Evolutionary conservation across 2,888 invertebrate genomes (phyloP).

Genomic region (Meteorus cinctellus): DNA sequence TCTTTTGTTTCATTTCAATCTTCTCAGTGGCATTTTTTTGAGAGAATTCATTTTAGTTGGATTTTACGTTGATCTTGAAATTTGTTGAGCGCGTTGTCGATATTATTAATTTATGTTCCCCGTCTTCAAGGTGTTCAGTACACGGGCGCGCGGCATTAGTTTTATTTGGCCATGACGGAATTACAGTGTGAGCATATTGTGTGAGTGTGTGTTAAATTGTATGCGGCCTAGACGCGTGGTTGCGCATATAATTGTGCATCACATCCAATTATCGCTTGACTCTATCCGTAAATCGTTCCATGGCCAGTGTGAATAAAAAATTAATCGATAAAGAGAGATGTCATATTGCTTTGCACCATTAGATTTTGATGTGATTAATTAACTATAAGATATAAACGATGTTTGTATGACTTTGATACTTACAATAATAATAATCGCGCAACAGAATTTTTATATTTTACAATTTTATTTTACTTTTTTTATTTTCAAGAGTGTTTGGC

Average conservation of each 20-base stretch:
- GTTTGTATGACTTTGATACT: too few species aligned
- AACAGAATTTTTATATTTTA: too few species aligned
- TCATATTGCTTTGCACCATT: background rate
- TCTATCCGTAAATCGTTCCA: constrained; percentile 22
- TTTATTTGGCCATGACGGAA: constrained; percentile 63
- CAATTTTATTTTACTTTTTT: too few species aligned
- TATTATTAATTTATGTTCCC: constrained; percentile 66
- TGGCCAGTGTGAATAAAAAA: constrained; percentile 17
- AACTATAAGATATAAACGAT: too few species aligned
- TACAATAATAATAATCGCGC: too few species aligned
- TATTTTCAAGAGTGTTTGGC: too few species aligned
- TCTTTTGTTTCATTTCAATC: background rate
- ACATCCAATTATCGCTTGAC: constrained; percentile 30
- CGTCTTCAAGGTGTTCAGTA: constrained; percentile 61
- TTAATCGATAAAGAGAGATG: background rate
- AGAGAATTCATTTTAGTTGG: background rate
- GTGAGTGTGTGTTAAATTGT: constrained; percentile 6
- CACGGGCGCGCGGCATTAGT: background rate
- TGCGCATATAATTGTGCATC: constrained; percentile 35
- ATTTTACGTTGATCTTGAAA: constrained; percentile 4
- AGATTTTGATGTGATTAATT: background rate
- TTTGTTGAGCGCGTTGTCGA: constrained; percentile 47
- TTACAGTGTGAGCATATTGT: background rate
- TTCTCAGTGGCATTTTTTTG: background rate
- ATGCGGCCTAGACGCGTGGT: constrained; percentile 31